Evolutionary conservation across 2,797 vertebrate species (phyloP).

Genomic region (Cossypha heuglini): DNA sequence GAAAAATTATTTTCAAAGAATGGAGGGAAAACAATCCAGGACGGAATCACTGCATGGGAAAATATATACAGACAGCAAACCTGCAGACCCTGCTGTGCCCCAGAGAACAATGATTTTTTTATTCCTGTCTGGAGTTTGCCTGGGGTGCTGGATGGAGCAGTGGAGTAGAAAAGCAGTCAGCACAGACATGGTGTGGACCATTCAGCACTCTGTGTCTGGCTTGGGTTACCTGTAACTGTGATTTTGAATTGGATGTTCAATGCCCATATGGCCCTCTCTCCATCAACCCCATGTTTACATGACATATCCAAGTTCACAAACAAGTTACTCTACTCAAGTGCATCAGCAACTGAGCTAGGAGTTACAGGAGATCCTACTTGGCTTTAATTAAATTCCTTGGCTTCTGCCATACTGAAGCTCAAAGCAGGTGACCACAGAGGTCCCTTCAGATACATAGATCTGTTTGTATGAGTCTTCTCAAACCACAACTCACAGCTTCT

Average conservation of each 20-base stretch:
- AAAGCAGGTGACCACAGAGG: not conserved
- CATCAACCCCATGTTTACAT: not conserved
- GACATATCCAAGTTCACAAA: not conserved
- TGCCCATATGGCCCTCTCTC: not conserved
- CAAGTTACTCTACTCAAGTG: not conserved
- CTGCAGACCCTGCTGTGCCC: not conserved
- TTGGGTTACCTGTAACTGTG: not conserved
- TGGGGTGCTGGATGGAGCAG: not conserved
- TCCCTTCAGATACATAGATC: not conserved
- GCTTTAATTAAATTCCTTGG: not conserved
- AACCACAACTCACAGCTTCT: not conserved
- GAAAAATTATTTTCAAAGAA: not conserved
- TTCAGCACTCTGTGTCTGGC: not conserved
- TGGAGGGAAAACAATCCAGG: not conserved
- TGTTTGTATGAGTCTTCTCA: not conserved
- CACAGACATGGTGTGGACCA: not conserved
- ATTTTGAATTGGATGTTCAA: not conserved
- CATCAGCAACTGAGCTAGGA: not conserved
- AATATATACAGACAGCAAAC: not conserved
- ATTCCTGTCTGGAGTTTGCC: not conserved
- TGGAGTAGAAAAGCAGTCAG: not conserved
- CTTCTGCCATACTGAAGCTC: not conserved
- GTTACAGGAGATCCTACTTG: not conserved
- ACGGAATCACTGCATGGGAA: not conserved
- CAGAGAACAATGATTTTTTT: not conserved